Percentiles rank a stretch among this genome's conserved stretches.
Evolutionary conservation across 1,140 invertebrate genomes (phyloP).

Genomic region (Pectinophora gossypiella): DNA sequence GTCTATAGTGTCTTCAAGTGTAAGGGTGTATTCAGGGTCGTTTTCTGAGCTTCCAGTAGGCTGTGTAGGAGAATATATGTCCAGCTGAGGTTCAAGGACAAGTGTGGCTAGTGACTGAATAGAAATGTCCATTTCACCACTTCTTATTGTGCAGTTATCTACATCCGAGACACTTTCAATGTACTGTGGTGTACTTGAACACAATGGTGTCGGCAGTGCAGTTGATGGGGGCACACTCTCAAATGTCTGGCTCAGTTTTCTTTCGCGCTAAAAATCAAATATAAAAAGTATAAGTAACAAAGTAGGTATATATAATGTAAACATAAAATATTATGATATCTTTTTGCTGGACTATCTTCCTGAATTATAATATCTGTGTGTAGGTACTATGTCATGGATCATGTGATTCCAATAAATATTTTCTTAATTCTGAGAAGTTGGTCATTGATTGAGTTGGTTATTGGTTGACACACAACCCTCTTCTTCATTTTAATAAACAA

Average conservation of each 20-base stretch:
- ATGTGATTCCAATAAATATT: no score
- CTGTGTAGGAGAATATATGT: background rate
- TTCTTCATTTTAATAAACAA: no score
- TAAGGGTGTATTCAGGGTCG: background rate
- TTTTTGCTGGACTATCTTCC: no score
- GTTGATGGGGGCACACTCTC: constrained; percentile 1
- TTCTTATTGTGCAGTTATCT: background rate
- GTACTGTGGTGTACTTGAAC: background rate
- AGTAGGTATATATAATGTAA: no score
- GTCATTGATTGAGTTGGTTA: no score
- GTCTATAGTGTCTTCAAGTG: background rate
- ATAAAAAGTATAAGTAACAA: no score
- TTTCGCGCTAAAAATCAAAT: background rate
- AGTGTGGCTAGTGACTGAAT: background rate
- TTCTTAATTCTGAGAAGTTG: no score
- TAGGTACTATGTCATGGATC: no score
- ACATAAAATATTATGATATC: background rate
- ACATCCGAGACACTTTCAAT: background rate
- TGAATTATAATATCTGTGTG: no score
- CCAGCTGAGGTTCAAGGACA: background rate
- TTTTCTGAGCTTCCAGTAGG: background rate
- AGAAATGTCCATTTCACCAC: background rate
- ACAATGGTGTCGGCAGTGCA: no score
- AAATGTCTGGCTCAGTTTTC: background rate
- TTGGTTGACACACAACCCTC: no score